phyloP scores from a whole-genome alignment of 1,140 invertebrate genomes.

The Mercenaria mercenaria region DNA sequence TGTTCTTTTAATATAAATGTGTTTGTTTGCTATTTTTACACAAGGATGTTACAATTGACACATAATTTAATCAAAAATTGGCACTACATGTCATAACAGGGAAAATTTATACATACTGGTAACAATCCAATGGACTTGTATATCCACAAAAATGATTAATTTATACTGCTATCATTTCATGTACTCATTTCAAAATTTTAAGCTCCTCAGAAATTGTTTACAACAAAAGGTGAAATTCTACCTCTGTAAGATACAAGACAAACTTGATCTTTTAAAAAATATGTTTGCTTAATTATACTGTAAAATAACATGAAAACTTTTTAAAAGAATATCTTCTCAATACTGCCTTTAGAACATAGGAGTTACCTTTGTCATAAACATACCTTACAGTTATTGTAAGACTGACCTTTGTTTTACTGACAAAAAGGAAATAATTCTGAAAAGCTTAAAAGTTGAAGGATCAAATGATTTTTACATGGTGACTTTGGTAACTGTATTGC shows the following conservation, averaged over 20 bases:
- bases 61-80: slow-evolving; percentile 14
- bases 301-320: no score
- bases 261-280: no score
- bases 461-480: not conserved
- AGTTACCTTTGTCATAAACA: no score
- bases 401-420: no score
- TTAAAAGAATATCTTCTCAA: no score
- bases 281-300: no score
- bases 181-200: not conserved
- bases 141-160: not conserved
- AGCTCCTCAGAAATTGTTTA: not conserved
- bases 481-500: not conserved
- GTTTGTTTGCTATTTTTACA: not conserved
- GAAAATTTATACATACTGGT: not conserved
- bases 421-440: slow-evolving; percentile 10
- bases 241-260: no score
- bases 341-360: no score
- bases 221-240: no score
- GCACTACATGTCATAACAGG: slow-evolving; percentile 8
- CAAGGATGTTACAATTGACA: slow-evolving; percentile 8
- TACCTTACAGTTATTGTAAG: no score
- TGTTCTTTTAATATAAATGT: slow-evolving; percentile 31
- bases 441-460: slow-evolving; percentile 13
- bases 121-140: slow-evolving; percentile 19
- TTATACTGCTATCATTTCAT: not conserved